Conservation (phyloP, 2,888 invertebrate species). For the Quadroppia sp. region DNA sequence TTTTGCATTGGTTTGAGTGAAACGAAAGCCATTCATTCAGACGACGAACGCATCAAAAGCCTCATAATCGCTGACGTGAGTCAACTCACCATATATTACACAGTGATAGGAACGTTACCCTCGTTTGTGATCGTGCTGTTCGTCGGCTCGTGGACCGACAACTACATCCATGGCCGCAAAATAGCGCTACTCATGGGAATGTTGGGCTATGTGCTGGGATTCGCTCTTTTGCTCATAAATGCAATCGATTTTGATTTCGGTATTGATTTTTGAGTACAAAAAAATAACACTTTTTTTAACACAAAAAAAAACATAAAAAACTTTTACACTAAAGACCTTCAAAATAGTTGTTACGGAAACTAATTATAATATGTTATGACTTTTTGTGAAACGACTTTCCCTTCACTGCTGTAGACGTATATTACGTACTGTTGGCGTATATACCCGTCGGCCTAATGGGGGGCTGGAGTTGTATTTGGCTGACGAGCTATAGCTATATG, state of each 20-base stretch:
- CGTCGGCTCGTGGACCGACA: conserved; percentile 33
- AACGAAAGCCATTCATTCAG: not conserved
- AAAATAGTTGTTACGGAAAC: no score
- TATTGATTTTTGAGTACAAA: no score
- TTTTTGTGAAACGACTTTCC: not conserved
- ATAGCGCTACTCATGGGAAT: not conserved
- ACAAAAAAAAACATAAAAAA: no score
- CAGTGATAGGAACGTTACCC: not conserved
- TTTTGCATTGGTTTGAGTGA: not conserved
- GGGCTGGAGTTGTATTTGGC: conserved; percentile 21
- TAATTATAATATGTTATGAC: no score
- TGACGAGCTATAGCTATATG: conserved; percentile 28
- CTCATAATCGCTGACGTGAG: not conserved
- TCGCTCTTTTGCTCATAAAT: not conserved
- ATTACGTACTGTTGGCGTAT: not conserved
- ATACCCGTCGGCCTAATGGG: not conserved
- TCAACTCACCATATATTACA: not conserved
- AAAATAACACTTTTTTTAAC: no score
- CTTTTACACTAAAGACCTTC: no score
- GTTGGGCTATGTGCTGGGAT: not conserved
- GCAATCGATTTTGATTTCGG: not conserved
- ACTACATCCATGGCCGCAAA: conserved; percentile 6
- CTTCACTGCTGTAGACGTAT: not conserved
- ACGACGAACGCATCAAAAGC: not conserved
- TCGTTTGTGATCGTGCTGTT: conserved; percentile 12